phyloP scores from a whole-genome alignment of 2,113 vertebrate species.

The Ceratotherium simum region DNA sequence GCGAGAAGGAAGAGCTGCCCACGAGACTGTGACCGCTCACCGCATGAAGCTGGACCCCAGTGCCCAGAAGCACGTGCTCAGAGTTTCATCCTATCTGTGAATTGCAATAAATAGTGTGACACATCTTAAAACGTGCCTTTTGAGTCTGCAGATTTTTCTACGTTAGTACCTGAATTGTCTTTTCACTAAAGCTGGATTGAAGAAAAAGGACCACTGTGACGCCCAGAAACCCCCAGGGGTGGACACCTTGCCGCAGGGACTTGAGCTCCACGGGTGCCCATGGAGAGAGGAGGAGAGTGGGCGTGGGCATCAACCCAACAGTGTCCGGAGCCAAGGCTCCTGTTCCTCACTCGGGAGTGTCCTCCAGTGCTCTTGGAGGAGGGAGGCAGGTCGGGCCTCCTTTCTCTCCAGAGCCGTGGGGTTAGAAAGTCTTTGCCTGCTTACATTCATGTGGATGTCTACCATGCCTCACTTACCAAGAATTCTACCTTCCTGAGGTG shows the following conservation, averaged over 20 bases:
- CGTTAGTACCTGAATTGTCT: constrained; percentile 93
- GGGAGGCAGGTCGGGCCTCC: fast-evolving
- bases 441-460: too few species aligned
- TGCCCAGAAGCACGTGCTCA: constrained; percentile 82
- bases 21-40: constrained; percentile 87
- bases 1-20: constrained; percentile 90
- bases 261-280: fast-evolving
- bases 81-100: constrained; percentile 91
- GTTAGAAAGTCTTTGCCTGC: fast-evolving
- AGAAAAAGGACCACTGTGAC: constrained; percentile 92
- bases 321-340: not conserved
- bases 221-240: constrained; percentile 25
- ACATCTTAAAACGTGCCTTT: constrained; percentile 90
- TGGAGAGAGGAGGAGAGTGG: not conserved
- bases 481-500: not conserved
- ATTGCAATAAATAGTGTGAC: constrained; percentile 93
- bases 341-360: not conserved
- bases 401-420: not conserved
- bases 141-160: constrained; percentile 93
- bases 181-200: constrained; percentile 94
- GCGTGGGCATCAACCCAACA: not conserved
- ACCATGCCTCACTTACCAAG: not conserved
- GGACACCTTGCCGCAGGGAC: not conserved
- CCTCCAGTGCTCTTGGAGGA: fast-evolving
- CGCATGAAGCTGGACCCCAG: constrained; percentile 35